Conservation (phyloP, 2,797 vertebrate genomes). For the Chloroceryle amazona region DNA sequence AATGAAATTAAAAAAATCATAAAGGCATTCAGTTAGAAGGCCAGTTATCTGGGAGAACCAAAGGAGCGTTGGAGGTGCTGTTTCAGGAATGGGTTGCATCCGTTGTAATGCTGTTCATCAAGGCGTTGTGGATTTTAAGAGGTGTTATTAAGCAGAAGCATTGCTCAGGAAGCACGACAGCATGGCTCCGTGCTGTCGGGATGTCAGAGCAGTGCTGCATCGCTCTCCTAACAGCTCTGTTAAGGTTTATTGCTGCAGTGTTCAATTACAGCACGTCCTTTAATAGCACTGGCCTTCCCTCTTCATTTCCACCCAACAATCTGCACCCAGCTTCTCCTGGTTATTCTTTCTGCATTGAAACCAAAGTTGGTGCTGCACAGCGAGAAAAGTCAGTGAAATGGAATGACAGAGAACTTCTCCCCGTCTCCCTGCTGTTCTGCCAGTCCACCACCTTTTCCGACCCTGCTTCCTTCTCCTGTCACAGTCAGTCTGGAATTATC, state of each 20-base stretch:
- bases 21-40: background rate
- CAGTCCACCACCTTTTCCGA: background rate
- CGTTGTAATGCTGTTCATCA: rapidly evolving
- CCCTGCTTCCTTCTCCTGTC: background rate
- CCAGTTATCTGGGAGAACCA: background rate
- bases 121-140: background rate
- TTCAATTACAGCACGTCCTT: background rate
- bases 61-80: background rate
- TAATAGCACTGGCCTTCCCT: background rate
- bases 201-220: no score
- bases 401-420: background rate
- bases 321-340: background rate
- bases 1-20: background rate
- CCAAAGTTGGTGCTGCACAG: background rate
- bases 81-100: background rate
- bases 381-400: background rate
- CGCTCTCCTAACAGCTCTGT: rapidly evolving
- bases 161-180: rapidly evolving
- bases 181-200: background rate
- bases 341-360: background rate
- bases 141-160: background rate
- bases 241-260: background rate
- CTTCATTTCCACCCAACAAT: background rate
- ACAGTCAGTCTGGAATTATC: background rate
- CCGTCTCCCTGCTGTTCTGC: background rate